These are phyloP conservation scores for Ichneumoninae sp. DNA, from an alignment of 2,888 invertebrate species.

Conservation along the genomic window DNA sequence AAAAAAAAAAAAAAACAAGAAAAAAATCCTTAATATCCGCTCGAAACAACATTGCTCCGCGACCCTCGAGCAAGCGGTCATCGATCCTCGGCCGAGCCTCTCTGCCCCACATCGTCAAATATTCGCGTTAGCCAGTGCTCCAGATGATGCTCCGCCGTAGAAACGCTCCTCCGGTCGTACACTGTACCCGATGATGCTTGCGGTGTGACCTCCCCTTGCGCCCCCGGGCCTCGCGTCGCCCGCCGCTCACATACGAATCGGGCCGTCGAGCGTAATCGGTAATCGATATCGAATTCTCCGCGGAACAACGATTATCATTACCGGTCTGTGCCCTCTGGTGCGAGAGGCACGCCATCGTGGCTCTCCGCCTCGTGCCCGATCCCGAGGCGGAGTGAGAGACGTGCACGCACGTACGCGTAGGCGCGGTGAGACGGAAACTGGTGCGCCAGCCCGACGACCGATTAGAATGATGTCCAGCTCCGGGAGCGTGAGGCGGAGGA, in stretches of 20 bases:
- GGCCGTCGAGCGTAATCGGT: conserved; percentile 69
- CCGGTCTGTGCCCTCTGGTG: conserved; percentile 53
- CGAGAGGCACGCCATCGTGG: conserved; percentile 10
- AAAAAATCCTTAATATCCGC: background rate
- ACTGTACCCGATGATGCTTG: conserved; percentile 59
- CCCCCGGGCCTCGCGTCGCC: background rate
- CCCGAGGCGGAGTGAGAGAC: conserved; percentile 39
- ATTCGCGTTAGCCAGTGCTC: conserved; percentile 37
- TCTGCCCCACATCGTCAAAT: conserved; percentile 26
- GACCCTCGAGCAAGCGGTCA: background rate
- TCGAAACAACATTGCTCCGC: background rate
- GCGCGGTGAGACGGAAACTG: conserved; percentile 13
- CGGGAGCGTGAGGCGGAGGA: background rate
- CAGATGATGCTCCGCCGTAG: conserved; percentile 41
- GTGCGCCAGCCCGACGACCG: conserved; percentile 37
- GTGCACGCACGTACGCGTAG: background rate
- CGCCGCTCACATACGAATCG: conserved; percentile 63
- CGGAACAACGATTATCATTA: conserved; percentile 71
- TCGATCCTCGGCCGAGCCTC: background rate
- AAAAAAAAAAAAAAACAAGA: background rate
- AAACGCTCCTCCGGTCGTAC: conserved; percentile 48
- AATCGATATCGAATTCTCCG: conserved; percentile 73
- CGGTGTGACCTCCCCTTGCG: conserved; percentile 48
- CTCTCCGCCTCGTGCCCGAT: background rate
- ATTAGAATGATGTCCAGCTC: conserved; percentile 50